These are phyloP conservation scores for Pipistrellus pygmaeus DNA, from an alignment of 2,797 vertebrate species.

Conservation along the genomic window DNA sequence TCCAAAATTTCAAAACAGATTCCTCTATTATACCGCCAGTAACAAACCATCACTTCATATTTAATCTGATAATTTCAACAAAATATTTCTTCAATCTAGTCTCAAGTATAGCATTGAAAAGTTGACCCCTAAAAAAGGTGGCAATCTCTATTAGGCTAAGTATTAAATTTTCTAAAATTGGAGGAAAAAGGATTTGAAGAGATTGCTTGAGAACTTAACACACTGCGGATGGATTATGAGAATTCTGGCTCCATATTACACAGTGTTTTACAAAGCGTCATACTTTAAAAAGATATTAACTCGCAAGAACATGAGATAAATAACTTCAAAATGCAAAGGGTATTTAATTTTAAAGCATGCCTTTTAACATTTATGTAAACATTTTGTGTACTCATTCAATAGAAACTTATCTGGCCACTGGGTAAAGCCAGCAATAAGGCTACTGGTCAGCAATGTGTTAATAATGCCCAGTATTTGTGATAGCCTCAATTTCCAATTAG, in stretches of 20 bases:
- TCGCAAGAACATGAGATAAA: too few species aligned
- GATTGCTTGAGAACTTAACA: conserved; percentile 2
- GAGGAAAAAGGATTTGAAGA: neutral
- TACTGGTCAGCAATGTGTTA: neutral
- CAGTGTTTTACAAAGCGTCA: too few species aligned
- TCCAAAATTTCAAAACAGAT: neutral
- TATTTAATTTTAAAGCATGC: too few species aligned
- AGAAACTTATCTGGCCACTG: too few species aligned
- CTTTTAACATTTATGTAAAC: too few species aligned
- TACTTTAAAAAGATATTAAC: too few species aligned
- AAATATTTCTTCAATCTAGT: conserved; percentile 22
- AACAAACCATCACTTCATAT: neutral
- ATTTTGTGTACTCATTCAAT: too few species aligned
- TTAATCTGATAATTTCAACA: conserved; percentile 16
- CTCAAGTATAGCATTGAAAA: neutral
- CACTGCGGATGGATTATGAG: too few species aligned
- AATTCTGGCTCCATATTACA: too few species aligned
- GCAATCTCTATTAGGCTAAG: conserved; percentile 14
- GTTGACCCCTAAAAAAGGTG: conserved; percentile 42
- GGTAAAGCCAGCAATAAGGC: too few species aligned
- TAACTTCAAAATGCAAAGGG: too few species aligned
- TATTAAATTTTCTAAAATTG: conserved; percentile 31
- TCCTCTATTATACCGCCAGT: neutral
- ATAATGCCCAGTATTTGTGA: neutral
- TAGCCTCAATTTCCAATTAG: conserved; percentile 4